A percentile compares a stretch with the other conserved stretches of the same genome.
phyloP scores from a whole-genome alignment of 2,888 invertebrate species.

The Ceriagrion tenellum region DNA sequence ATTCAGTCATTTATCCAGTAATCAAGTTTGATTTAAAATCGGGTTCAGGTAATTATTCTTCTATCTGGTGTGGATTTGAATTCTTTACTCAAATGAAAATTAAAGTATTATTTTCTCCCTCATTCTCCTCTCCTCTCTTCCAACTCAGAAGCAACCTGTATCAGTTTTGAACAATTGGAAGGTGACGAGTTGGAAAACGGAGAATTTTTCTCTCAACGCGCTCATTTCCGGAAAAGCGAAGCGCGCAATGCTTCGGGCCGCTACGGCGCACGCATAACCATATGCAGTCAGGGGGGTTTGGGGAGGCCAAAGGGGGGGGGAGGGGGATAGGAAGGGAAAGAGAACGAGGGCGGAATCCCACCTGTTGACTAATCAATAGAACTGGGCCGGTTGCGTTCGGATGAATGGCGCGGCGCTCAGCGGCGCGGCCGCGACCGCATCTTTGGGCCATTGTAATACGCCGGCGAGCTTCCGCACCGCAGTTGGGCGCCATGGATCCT shows the following conservation, averaged over 20 bases:
- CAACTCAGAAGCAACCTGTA: too few relatives aligned
- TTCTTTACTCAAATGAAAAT: too few relatives aligned
- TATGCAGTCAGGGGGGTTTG: not conserved
- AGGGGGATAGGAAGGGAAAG: not conserved
- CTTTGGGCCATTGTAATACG: not conserved
- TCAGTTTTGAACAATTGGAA: too few relatives aligned
- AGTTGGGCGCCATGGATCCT: not conserved
- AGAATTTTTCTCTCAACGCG: too few relatives aligned
- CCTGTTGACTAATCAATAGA: conserved; percentile 39
- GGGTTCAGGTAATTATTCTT: too few relatives aligned
- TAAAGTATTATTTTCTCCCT: too few relatives aligned
- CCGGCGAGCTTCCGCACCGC: not conserved
- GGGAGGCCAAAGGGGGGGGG: not conserved
- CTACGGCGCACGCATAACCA: not conserved
- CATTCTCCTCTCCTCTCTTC: too few relatives aligned
- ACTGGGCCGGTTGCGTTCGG: not conserved
- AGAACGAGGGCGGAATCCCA: not conserved
- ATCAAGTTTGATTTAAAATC: too few relatives aligned
- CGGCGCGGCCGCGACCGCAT: not conserved
- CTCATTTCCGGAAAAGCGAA: not conserved
- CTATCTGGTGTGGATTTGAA: too few relatives aligned
- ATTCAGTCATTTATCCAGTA: too few relatives aligned
- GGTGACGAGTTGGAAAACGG: too few relatives aligned
- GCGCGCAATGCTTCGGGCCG: not conserved
- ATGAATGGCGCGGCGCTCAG: not conserved